These are phyloP conservation scores for Takifugu bimaculatus DNA, from an alignment of 2,113 vertebrate species.

Conservation along the genomic window DNA sequence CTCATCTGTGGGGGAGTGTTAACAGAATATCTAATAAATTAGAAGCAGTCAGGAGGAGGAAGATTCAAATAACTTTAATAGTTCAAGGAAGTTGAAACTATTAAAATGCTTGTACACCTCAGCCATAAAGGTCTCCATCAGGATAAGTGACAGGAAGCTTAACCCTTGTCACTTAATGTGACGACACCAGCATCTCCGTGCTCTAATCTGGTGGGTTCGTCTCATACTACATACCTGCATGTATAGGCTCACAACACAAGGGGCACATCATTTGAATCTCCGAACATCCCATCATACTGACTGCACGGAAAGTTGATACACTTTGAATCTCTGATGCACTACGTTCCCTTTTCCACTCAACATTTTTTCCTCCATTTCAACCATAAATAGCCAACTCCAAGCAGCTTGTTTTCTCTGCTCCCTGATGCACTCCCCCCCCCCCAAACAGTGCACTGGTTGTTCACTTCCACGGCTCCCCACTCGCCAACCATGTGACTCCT, in stretches of 20 bases:
- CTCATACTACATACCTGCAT: constrained; percentile 34
- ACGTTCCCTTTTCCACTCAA: background rate
- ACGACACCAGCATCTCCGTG: too few relatives aligned
- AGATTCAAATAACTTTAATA: too few relatives aligned
- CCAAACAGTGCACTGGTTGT: constrained; percentile 20
- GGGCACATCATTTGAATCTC: constrained; percentile 14
- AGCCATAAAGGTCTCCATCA: too few relatives aligned
- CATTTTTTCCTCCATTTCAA: background rate
- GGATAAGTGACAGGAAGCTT: too few relatives aligned
- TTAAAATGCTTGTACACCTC: too few relatives aligned
- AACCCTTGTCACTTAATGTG: too few relatives aligned
- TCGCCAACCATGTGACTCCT: constrained; percentile 25
- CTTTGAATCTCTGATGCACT: constrained; percentile 12
- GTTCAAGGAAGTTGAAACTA: too few relatives aligned
- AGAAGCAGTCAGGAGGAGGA: too few relatives aligned
- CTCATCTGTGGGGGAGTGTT: too few relatives aligned
- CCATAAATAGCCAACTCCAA: constrained; percentile 12
- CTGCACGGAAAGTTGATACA: constrained; percentile 15
- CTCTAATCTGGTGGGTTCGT: constrained; percentile 9
- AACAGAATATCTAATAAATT: too few relatives aligned
- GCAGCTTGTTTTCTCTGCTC: constrained; percentile 23
- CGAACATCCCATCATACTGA: constrained; percentile 26
- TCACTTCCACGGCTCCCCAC: constrained; percentile 25
- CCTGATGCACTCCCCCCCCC: constrained; percentile 17
- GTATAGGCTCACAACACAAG: constrained; percentile 1